Evolutionary conservation across 1,140 invertebrate species (phyloP).

Genomic region (Cotesia vestalis): DNA sequence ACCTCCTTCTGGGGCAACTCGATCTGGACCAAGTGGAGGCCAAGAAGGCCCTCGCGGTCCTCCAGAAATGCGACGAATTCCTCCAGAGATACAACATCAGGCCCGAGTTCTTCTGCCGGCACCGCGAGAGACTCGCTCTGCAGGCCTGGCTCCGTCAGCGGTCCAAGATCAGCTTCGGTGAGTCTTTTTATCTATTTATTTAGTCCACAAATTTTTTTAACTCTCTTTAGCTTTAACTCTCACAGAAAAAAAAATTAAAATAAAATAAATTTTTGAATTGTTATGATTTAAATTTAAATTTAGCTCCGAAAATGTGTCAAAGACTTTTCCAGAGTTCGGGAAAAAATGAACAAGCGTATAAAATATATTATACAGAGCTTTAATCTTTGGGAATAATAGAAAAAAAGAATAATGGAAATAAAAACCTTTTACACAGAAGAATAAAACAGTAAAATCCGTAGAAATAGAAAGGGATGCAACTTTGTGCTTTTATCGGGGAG

Average conservation of each 20-base stretch:
- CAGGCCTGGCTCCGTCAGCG: slow-evolving; percentile 64
- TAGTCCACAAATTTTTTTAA: too few relatives aligned
- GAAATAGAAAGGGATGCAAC: slow-evolving; percentile 15
- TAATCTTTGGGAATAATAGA: slow-evolving; percentile 16
- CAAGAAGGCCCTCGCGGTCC: slow-evolving; percentile 65
- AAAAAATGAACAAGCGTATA: not conserved
- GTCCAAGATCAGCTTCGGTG: slow-evolving; percentile 49
- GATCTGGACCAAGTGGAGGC: slow-evolving; percentile 60
- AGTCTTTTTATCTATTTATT: slow-evolving; percentile 39
- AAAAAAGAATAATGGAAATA: not conserved
- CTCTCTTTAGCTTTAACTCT: too few relatives aligned
- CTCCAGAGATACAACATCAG: slow-evolving; percentile 71
- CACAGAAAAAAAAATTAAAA: too few relatives aligned
- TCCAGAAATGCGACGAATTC: slow-evolving; percentile 72
- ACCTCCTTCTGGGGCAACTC: slow-evolving; percentile 37
- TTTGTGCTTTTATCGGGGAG: slow-evolving; percentile 20
- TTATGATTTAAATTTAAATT: too few relatives aligned
- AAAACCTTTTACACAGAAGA: too few relatives aligned
- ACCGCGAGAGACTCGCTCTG: slow-evolving; percentile 66
- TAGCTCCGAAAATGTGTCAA: too few relatives aligned
- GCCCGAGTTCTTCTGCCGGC: slow-evolving; percentile 72
- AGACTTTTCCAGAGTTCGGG: too few relatives aligned
- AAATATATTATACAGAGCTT: slow-evolving; percentile 11
- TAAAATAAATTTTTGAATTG: too few relatives aligned
- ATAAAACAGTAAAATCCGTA: not conserved